Evolutionary conservation across 2,797 vertebrate genomes (phyloP), one percentile per base, ranked within the genome.

Genomic region (Coregonus suidteri): DNA sequence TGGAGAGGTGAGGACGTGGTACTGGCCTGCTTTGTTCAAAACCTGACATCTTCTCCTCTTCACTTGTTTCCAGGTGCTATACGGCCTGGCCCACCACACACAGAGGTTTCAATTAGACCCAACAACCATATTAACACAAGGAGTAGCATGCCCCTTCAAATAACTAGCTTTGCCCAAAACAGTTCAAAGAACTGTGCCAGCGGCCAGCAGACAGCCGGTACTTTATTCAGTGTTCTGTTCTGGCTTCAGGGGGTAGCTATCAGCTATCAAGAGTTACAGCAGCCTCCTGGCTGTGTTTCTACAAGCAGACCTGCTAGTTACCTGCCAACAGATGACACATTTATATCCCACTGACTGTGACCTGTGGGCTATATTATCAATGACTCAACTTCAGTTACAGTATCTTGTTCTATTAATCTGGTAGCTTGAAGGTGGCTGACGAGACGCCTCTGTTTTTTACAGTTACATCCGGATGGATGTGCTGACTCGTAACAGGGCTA

Each of bases 311-410:
- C 80, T 13, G 72, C 78, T 85, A 81, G 73, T 88, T 85, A 90
- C 81, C 83, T 89, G 88, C 86, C 90, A 89, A 74, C 74, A 84
- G 84, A 85, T 83, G 87, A 91, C 87, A 86, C 64, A 86, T 91
- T 86, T 90, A 88, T 4, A 41, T 79, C 74, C 77, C 69, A 74
- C 66, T 75, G 79, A 75, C 66, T 75, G 79, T 75, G 81, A 90
- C 77, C 81, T 77, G 75, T 81, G 41, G 41, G 41, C 41, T 47
- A 81, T 78, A 25, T 62, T 62, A 62, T 62, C 59, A 62, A n/a
- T 20, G 54, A 73, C 73, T 79, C 68, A 76, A 82, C 85, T 86
- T 83, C 78, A 86, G 76, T 85, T 76, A 7, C 69, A 41, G 52
- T 71, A 73, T 81, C 37, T 70, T 80, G 78, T 80, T 84, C 65